phyloP scores from a whole-genome alignment of 2,113 vertebrate genomes.

The Todiramphus chloris region DNA sequence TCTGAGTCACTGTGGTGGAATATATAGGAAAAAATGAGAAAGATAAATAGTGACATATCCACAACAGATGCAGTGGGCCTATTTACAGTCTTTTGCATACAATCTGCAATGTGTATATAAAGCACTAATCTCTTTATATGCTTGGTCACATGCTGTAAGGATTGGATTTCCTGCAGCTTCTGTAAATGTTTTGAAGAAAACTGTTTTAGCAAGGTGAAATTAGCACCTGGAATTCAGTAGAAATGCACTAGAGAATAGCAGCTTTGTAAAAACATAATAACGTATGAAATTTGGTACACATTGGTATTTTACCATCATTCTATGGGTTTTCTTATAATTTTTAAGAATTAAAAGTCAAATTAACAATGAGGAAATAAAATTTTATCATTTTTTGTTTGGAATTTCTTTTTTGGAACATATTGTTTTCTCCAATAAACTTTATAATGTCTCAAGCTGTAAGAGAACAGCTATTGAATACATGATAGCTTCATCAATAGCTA shows the following conservation, averaged over 20 bases:
- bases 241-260: neutral
- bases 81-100: neutral
- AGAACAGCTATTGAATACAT: neutral
- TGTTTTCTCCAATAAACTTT: neutral
- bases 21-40: slow-evolving; percentile 39
- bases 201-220: neutral
- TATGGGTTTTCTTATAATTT: neutral
- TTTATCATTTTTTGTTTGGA: neutral
- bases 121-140: neutral
- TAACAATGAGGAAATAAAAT: neutral
- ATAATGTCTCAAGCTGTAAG: neutral
- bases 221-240: neutral
- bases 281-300: neutral
- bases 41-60: neutral
- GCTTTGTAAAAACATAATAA: neutral
- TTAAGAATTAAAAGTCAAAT: neutral
- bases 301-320: neutral
- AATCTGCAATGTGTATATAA: neutral
- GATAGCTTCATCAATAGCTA: neutral
- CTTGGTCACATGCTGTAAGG: neutral
- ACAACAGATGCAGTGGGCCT: slow-evolving; percentile 3
- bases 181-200: neutral
- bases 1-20: slow-evolving; percentile 56
- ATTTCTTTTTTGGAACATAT: neutral
- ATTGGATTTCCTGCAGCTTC: neutral